Conservation (phyloP, 2,888 invertebrate species). For the Cerastis leucographa region DNA sequence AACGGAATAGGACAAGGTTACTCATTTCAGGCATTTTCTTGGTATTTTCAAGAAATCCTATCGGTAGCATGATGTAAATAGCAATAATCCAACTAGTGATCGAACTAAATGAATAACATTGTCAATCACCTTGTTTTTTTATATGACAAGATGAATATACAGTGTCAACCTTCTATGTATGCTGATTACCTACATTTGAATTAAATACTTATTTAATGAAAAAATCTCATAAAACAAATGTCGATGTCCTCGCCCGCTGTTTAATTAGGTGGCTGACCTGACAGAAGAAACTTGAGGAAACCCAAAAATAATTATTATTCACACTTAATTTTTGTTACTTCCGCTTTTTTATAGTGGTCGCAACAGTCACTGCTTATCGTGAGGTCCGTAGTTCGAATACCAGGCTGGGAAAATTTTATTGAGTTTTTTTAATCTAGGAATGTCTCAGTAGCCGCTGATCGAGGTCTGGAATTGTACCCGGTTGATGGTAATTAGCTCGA, state of each 20-base stretch:
- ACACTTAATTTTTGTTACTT: neutral
- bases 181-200: slow-evolving; percentile 2
- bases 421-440: neutral
- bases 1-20: slow-evolving; percentile 21
- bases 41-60: neutral
- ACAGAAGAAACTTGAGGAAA: neutral
- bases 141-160: neutral
- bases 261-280: slow-evolving; percentile 3
- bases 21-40: neutral
- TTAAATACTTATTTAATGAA: neutral
- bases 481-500: neutral
- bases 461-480: neutral
- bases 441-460: neutral
- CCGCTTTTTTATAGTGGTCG: neutral
- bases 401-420: neutral
- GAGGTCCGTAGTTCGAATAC: neutral
- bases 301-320: neutral
- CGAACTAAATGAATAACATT: neutral
- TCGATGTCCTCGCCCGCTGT: neutral
- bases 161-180: slow-evolving; percentile 16
- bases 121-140: slow-evolving; percentile 7
- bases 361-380: too few species aligned
- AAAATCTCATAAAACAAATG: neutral
- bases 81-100: neutral
- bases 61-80: neutral